phyloP scores from a whole-genome alignment of 2,888 invertebrate species.

The Drosophila lutescens region DNA sequence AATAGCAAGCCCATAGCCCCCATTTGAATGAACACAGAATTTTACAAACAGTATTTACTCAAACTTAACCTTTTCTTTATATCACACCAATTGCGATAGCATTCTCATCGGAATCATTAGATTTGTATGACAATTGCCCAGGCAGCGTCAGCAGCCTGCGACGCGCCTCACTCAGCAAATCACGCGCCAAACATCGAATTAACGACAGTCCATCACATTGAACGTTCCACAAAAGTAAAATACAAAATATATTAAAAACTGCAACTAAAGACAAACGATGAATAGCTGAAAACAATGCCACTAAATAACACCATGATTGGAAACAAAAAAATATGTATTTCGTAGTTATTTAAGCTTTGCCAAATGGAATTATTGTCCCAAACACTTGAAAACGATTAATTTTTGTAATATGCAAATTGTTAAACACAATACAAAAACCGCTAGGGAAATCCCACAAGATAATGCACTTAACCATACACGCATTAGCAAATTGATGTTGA shows the following conservation, averaged over 20 bases:
- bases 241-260: slow-evolving; percentile 35
- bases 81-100: slow-evolving; percentile 73
- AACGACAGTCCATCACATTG: slow-evolving; percentile 84
- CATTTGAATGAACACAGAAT: slow-evolving; percentile 35
- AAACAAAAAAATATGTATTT: slow-evolving; percentile 36
- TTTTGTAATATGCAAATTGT: slow-evolving; percentile 47
- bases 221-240: slow-evolving; percentile 40
- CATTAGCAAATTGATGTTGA: slow-evolving; percentile 51
- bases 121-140: slow-evolving; percentile 84
- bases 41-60: slow-evolving; percentile 52
- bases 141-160: slow-evolving; percentile 84
- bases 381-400: slow-evolving; percentile 14
- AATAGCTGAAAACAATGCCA: slow-evolving; percentile 21
- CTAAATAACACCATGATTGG: slow-evolving; percentile 22
- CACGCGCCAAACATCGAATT: slow-evolving; percentile 84
- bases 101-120: slow-evolving; percentile 85
- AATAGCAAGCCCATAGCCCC: slow-evolving; percentile 12
- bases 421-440: slow-evolving; percentile 26
- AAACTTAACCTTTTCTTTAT: slow-evolving; percentile 63
- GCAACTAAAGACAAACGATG: slow-evolving; percentile 33
- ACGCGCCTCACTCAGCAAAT: slow-evolving; percentile 84
- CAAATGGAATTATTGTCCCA: slow-evolving; percentile 21
- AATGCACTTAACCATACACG: slow-evolving; percentile 47
- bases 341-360: slow-evolving; percentile 51
- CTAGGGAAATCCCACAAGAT: slow-evolving; percentile 1